Percentiles rank a stretch among this genome's conserved stretches.
phyloP scores from a whole-genome alignment of 2,113 vertebrate genomes.

The Megaptera novaeangliae region DNA sequence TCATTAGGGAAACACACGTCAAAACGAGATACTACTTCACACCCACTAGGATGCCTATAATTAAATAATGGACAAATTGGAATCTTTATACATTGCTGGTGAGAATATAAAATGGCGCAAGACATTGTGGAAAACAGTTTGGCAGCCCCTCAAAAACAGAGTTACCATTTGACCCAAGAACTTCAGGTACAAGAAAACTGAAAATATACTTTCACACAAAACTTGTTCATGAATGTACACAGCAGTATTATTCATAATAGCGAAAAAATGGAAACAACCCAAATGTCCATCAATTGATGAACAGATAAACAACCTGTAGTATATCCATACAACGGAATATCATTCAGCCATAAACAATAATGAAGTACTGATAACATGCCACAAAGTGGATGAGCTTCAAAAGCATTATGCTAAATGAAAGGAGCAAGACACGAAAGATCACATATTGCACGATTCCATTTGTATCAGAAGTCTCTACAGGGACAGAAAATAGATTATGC shows the following conservation, averaged over 20 bases:
- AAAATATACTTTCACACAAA: neutral
- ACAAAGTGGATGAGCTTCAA: neutral
- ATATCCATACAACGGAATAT: neutral
- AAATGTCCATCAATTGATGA: neutral
- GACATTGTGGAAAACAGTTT: neutral
- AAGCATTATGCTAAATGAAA: neutral
- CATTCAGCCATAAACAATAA: neutral
- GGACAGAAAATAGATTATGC: neutral
- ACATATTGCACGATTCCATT: neutral
- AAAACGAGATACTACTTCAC: neutral
- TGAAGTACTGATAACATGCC: neutral
- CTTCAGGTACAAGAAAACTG: neutral
- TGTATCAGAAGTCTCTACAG: neutral
- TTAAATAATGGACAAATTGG: neutral
- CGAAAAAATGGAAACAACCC: neutral
- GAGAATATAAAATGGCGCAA: neutral
- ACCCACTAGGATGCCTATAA: neutral
- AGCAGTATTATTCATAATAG: neutral
- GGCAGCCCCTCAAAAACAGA: neutral
- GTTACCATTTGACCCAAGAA: neutral
- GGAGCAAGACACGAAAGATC: neutral
- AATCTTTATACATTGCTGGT: neutral
- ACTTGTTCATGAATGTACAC: neutral
- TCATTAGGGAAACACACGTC: neutral
- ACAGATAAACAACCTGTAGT: neutral